Percentiles rank a stretch among this genome's conserved stretches.
phyloP scores from a whole-genome alignment of 2,113 vertebrate genomes.

The Meles meles region DNA sequence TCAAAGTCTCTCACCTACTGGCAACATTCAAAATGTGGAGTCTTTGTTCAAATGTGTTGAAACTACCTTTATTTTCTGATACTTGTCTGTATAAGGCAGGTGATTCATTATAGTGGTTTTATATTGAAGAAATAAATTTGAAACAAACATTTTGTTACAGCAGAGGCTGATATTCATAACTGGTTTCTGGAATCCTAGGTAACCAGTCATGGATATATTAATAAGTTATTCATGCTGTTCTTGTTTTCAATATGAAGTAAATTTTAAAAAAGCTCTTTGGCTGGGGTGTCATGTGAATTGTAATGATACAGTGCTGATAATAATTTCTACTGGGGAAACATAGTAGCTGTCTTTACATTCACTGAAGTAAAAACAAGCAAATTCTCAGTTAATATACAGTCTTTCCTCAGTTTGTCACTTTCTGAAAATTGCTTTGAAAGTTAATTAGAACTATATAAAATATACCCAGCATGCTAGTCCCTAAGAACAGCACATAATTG shows the following conservation, averaged over 20 bases:
- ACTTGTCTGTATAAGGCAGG: neutral
- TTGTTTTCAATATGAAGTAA: neutral
- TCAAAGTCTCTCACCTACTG: constrained; percentile 59
- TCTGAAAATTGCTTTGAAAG: constrained; percentile 9
- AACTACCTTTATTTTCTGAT: neutral
- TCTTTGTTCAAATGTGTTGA: constrained; percentile 56
- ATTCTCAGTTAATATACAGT: neutral
- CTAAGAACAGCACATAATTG: neutral
- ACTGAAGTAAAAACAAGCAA: neutral
- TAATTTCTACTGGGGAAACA: neutral
- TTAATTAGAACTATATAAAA: neutral
- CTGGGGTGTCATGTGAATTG: neutral
- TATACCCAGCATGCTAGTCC: neutral
- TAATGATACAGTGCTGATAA: neutral
- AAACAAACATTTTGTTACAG: neutral
- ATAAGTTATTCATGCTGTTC: neutral
- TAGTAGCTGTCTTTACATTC: neutral
- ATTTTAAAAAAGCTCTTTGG: neutral
- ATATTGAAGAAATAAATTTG: constrained; percentile 17
- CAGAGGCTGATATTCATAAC: neutral
- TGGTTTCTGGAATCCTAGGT: neutral
- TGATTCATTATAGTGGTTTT: neutral
- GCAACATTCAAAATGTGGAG: neutral
- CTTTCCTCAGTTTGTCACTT: neutral
- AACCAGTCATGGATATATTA: neutral